Evolutionary conservation across 2,888 invertebrate genomes (phyloP).

Genomic region (Pyrrhia umbra): DNA sequence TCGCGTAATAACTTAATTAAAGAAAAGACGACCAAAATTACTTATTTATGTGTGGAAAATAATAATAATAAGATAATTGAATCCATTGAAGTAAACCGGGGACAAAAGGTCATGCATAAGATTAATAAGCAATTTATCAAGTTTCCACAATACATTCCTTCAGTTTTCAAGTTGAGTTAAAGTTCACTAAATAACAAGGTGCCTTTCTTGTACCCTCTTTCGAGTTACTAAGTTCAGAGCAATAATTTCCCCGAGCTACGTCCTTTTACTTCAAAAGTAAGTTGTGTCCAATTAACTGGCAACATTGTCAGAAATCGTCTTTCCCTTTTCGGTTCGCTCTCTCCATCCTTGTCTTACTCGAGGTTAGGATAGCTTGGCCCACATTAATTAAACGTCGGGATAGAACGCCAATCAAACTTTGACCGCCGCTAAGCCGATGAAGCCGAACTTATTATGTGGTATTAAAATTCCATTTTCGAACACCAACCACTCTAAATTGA

Average conservation of each 20-base stretch:
- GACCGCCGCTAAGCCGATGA: slow-evolving; percentile 87
- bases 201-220: slow-evolving; percentile 68
- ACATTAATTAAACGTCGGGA: slow-evolving; percentile 88
- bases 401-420: slow-evolving; percentile 89
- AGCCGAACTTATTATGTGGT: slow-evolving; percentile 88
- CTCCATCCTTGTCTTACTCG: slow-evolving; percentile 74
- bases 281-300: slow-evolving; percentile 83
- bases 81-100: no score
- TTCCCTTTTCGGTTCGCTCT: slow-evolving; percentile 71
- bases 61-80: neutral
- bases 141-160: slow-evolving; percentile 62
- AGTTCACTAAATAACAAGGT: slow-evolving; percentile 71
- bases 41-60: neutral
- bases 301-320: slow-evolving; percentile 77
- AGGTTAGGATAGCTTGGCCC: slow-evolving; percentile 79
- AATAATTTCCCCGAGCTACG: slow-evolving; percentile 78
- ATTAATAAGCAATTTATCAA: slow-evolving; percentile 52
- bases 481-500: slow-evolving; percentile 80
- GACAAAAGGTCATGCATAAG: slow-evolving; percentile 8
- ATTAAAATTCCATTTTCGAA: slow-evolving; percentile 88
- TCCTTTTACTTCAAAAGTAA: slow-evolving; percentile 79
- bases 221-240: slow-evolving; percentile 73
- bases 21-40: slow-evolving; percentile 3
- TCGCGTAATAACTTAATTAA: slow-evolving; percentile 60
- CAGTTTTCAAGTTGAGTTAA: slow-evolving; percentile 63